Percentiles rank a stretch among this genome's conserved stretches.
phyloP scores from a whole-genome alignment of 2,888 invertebrate genomes.

The Dynastes maya region DNA sequence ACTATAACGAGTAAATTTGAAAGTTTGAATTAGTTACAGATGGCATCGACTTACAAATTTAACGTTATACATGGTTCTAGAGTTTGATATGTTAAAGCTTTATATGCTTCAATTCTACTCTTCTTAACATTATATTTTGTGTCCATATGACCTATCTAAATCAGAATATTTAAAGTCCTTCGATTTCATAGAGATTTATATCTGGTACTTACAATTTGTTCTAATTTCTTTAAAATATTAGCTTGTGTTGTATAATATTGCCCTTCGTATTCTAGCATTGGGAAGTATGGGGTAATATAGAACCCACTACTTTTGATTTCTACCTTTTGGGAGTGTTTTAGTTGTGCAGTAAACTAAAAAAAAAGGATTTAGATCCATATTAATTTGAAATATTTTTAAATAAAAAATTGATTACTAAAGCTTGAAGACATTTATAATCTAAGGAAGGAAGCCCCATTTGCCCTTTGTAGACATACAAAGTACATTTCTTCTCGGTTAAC shows the following conservation, averaged over 20 bases:
- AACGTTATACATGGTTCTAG: conserved; percentile 32
- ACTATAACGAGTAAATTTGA: conserved; percentile 32
- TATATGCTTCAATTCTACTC: conserved; percentile 49
- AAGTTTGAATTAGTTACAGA: background rate
- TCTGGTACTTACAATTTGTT: conserved; percentile 39
- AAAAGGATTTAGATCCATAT: background rate
- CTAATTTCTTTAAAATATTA: conserved; percentile 34
- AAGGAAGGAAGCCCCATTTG: conserved; percentile 80
- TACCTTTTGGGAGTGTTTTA: conserved; percentile 36
- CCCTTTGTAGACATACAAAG: conserved; percentile 76
- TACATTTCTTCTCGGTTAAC: conserved; percentile 38
- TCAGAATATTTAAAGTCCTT: background rate
- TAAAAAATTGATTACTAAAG: conserved; percentile 72
- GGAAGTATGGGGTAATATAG: conserved; percentile 45
- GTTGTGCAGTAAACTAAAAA: conserved; percentile 33
- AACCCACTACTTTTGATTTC: conserved; percentile 47
- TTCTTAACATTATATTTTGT: conserved; percentile 12
- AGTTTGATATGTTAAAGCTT: conserved; percentile 43
- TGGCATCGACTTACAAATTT: conserved; percentile 42
- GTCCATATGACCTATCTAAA: conserved; percentile 4
- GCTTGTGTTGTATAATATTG: conserved; percentile 30
- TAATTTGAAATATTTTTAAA: background rate
- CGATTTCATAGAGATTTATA: background rate
- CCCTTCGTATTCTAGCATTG: conserved; percentile 41
- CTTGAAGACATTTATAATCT: conserved; percentile 76